phyloP scores from a whole-genome alignment of 2,113 vertebrate genomes.

The Seriola rivoliana region DNA sequence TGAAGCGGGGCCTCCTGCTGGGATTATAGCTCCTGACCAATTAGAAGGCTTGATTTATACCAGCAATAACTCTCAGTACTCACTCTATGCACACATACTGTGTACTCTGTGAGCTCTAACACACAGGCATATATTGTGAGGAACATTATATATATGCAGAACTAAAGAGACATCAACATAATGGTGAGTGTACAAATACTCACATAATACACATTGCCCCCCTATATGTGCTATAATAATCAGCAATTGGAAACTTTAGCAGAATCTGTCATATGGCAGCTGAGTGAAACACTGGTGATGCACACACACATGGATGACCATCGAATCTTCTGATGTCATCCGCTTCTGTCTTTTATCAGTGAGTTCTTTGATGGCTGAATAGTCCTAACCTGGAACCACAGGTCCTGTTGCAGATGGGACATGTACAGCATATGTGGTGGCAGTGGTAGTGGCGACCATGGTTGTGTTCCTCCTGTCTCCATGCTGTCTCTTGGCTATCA shows the following conservation, averaged over 20 bases:
- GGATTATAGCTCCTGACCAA: slow-evolving; percentile 73
- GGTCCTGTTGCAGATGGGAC: no score
- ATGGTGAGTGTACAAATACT: neutral
- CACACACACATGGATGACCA: no score
- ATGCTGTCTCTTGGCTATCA: no score
- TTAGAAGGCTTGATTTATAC: slow-evolving; percentile 79
- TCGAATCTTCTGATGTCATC: no score
- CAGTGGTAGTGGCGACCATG: no score
- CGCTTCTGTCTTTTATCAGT: no score
- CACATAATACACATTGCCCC: slow-evolving; percentile 20
- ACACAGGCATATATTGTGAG: slow-evolving; percentile 18
- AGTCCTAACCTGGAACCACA: no score
- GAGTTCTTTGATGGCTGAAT: no score
- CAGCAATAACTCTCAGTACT: slow-evolving; percentile 55
- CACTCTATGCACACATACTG: slow-evolving; percentile 37
- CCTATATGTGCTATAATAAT: slow-evolving; percentile 52
- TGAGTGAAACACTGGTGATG: neutral
- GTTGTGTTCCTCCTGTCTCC: no score
- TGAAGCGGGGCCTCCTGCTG: slow-evolving; percentile 72
- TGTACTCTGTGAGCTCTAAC: neutral
- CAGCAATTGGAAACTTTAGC: slow-evolving; percentile 59
- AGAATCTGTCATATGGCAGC: slow-evolving; percentile 33
- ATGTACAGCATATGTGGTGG: no score
- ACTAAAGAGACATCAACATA: slow-evolving; percentile 19
- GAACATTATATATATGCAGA: slow-evolving; percentile 14